phyloP scores from a whole-genome alignment of 1,140 invertebrate genomes.

The Drosophila yakuba region DNA sequence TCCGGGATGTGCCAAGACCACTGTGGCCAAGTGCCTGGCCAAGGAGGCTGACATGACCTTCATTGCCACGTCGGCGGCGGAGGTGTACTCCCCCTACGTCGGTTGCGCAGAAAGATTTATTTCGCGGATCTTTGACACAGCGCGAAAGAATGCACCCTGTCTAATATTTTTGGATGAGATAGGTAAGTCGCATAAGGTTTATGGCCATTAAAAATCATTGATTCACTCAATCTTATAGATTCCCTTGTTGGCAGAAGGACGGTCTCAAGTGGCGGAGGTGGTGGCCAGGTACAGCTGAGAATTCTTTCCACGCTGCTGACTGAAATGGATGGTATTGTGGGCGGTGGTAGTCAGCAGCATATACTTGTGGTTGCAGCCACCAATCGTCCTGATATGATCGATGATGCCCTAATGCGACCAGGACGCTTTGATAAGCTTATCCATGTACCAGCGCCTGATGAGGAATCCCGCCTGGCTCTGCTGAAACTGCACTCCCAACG shows the following conservation, averaged over 20 bases:
- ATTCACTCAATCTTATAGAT: slow-evolving; percentile 83
- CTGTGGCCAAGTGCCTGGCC: slow-evolving; percentile 88
- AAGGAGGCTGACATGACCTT: slow-evolving; percentile 87
- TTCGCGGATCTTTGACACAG: slow-evolving; percentile 88
- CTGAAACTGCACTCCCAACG: slow-evolving; percentile 87
- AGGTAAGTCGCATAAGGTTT: slow-evolving; percentile 68
- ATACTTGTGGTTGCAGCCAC: slow-evolving; percentile 91
- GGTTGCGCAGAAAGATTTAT: slow-evolving; percentile 88
- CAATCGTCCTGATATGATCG: slow-evolving; percentile 92
- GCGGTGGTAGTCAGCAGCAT: slow-evolving; percentile 53
- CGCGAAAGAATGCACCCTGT: slow-evolving; percentile 88
- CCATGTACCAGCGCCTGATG: slow-evolving; percentile 90
- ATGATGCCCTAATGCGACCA: slow-evolving; percentile 90
- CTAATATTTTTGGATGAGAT: slow-evolving; percentile 93
- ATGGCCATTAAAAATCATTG: background rate
- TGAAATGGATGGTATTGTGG: slow-evolving; percentile 89
- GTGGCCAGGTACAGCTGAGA: slow-evolving; percentile 86
- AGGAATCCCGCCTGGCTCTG: slow-evolving; percentile 87
- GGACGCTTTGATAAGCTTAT: slow-evolving; percentile 91
- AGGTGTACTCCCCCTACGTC: slow-evolving; percentile 89
- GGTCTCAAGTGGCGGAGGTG: slow-evolving; percentile 58
- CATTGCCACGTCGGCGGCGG: slow-evolving; percentile 87
- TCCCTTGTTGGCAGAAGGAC: slow-evolving; percentile 87
- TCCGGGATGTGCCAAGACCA: slow-evolving; percentile 91
- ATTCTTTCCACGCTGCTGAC: slow-evolving; percentile 88